phyloP scores from a whole-genome alignment of 2,113 vertebrate species.

The Sorex fumeus region DNA sequence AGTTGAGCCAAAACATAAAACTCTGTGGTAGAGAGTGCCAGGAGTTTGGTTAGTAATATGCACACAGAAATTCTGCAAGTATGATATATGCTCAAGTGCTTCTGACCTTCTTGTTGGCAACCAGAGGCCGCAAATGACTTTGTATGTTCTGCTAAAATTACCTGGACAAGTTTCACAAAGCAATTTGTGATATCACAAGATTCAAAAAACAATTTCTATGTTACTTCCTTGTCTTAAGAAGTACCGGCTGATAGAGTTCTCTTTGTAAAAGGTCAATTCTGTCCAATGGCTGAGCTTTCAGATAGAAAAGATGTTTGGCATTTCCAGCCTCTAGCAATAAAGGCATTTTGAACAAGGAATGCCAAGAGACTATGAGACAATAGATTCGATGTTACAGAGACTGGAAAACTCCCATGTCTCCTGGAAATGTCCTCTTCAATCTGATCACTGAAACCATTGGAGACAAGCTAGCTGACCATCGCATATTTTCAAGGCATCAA shows the following conservation, averaged over 20 bases:
- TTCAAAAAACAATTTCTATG: not conserved
- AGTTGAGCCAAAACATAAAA: not conserved
- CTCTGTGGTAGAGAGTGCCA: too few relatives aligned
- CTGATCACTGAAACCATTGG: not conserved
- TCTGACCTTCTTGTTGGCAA: not conserved
- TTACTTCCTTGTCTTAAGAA: constrained; percentile 12
- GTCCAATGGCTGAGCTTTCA: not conserved
- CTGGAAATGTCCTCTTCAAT: not conserved
- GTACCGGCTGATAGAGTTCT: not conserved
- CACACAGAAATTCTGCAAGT: too few relatives aligned
- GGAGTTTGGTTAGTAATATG: not conserved
- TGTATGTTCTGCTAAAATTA: not conserved
- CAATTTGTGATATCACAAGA: not conserved
- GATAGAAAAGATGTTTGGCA: constrained; percentile 19
- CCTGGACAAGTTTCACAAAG: constrained; percentile 19
- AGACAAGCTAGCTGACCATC: not conserved
- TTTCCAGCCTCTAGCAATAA: not conserved
- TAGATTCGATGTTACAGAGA: not conserved
- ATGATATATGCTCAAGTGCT: fast-evolving
- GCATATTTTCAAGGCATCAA: not conserved
- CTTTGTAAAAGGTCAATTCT: constrained; percentile 54
- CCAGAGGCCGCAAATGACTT: not conserved
- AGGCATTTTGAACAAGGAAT: constrained; percentile 31
- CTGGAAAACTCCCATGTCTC: not conserved
- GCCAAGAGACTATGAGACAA: not conserved